Evolutionary conservation across 2,888 invertebrate genomes (phyloP).

Genomic region (Lacanobia oleracea): DNA sequence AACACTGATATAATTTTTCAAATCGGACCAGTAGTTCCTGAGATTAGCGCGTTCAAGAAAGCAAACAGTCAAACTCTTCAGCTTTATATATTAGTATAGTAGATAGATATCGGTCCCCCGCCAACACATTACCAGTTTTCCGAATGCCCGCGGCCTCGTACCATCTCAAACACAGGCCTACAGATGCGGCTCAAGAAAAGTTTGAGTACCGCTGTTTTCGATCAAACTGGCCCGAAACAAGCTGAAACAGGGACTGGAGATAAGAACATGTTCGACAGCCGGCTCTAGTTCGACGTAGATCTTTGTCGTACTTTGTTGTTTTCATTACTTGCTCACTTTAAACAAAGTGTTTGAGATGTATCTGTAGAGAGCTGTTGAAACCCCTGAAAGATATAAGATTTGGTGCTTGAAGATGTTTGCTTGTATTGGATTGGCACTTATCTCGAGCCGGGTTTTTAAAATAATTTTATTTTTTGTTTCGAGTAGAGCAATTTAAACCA

Average conservation of each 20-base stretch:
- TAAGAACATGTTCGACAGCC: constrained; percentile 57
- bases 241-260: constrained; percentile 38
- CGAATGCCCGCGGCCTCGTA: constrained; percentile 5
- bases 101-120: neutral
- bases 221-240: constrained; percentile 34
- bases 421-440: too few relatives aligned
- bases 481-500: too few relatives aligned
- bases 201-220: constrained; percentile 29
- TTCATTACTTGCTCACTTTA: constrained; percentile 55
- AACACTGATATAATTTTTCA: too few relatives aligned
- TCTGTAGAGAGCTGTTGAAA: constrained; percentile 39
- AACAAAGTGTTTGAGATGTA: constrained; percentile 28
- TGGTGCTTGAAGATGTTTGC: too few relatives aligned
- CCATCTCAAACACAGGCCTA: constrained; percentile 3
- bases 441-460: too few relatives aligned
- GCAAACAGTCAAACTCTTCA: too few relatives aligned
- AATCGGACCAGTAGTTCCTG: too few relatives aligned
- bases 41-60: too few relatives aligned
- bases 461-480: too few relatives aligned
- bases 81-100: too few relatives aligned
- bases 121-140: constrained; percentile 11
- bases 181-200: constrained; percentile 25
- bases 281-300: constrained; percentile 52
- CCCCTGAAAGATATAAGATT: too few relatives aligned
- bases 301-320: constrained; percentile 64